Conservation (phyloP, 2,113 vertebrate species). For the Forbesichthys papilliferus region DNA sequence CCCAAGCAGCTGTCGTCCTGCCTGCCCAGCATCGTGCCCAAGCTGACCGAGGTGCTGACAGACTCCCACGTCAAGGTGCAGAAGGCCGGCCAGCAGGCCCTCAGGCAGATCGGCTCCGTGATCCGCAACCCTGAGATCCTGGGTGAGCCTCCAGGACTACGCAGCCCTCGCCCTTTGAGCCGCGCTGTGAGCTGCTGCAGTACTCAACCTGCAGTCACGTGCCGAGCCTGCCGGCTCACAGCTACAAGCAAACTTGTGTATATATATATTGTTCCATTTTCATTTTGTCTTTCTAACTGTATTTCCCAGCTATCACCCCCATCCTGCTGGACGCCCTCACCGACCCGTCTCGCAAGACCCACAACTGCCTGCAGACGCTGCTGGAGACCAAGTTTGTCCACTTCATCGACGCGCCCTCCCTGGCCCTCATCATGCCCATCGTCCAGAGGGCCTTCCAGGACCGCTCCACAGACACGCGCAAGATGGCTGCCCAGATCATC, state of each 20-base stretch:
- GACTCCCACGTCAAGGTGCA: constrained; percentile 99
- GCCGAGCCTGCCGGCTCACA: too few species aligned
- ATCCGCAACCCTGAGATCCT: constrained; percentile 98
- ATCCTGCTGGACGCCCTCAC: constrained; percentile 95
- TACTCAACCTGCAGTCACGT: too few species aligned
- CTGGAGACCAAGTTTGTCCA: constrained; percentile 98
- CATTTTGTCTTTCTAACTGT: not conserved
- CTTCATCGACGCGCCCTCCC: constrained; percentile 95
- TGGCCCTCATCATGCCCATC: constrained; percentile 98
- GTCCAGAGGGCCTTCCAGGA: constrained; percentile 98
- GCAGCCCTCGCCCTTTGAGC: too few species aligned
- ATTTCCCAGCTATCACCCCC: constrained; percentile 87
- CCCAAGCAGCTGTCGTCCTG: constrained; percentile 98
- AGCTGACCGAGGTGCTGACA: constrained; percentile 95
- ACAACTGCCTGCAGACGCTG: constrained; percentile 93
- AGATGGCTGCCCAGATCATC: constrained; percentile 99
- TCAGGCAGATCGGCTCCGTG: constrained; percentile 94
- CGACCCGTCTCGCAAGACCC: constrained; percentile 92
- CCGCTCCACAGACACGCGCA: constrained; percentile 96
- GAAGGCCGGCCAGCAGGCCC: constrained; percentile 95
- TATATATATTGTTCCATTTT: too few species aligned
- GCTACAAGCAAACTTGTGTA: too few species aligned
- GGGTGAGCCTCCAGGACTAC: constrained; percentile 72
- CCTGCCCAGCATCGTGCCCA: constrained; percentile 96
- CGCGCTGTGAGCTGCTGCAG: too few species aligned